Conservation (phyloP, 2,888 invertebrate genomes). For the Lepidochrysops patricia region DNA sequence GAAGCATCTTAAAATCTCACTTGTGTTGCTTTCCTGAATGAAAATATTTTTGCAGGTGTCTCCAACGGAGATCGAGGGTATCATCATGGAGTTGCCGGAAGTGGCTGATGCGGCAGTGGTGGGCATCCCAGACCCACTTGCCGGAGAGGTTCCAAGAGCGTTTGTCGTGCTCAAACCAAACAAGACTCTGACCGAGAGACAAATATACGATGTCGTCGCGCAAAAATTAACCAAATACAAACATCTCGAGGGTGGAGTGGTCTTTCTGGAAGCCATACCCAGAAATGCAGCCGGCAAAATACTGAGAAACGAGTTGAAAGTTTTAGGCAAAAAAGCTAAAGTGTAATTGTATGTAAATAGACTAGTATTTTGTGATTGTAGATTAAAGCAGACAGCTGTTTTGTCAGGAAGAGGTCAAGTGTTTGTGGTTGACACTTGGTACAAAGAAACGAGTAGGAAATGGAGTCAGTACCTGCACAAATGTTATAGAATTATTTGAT, state of each 20-base stretch:
- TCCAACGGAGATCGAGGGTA: slow-evolving; percentile 87
- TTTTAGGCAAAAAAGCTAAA: slow-evolving; percentile 37
- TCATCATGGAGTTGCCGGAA: slow-evolving; percentile 81
- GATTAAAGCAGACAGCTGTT: neutral
- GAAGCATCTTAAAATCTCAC: neutral
- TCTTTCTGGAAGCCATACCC: slow-evolving; percentile 80
- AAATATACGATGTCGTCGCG: slow-evolving; percentile 73
- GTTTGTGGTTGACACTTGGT: neutral
- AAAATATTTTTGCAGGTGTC: slow-evolving; percentile 77
- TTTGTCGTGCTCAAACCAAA: slow-evolving; percentile 79
- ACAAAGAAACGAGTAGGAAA: neutral
- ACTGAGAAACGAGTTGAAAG: slow-evolving; percentile 79
- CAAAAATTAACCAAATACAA: slow-evolving; percentile 83
- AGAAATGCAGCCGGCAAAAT: slow-evolving; percentile 86
- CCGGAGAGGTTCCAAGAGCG: slow-evolving; percentile 84
- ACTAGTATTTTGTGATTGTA: slow-evolving; percentile 5
- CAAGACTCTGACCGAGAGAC: slow-evolving; percentile 70
- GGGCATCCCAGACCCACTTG: slow-evolving; percentile 79
- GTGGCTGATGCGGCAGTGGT: slow-evolving; percentile 87
- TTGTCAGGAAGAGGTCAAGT: neutral
- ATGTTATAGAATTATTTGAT: neutral
- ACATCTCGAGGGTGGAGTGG: slow-evolving; percentile 80
- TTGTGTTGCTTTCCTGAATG: no score
- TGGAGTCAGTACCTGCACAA: neutral
- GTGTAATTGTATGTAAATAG: slow-evolving; percentile 11